Percentiles rank a stretch among this genome's conserved stretches.
phyloP scores from a whole-genome alignment of 2,888 invertebrate species.

The Phaonia tiefii region DNA sequence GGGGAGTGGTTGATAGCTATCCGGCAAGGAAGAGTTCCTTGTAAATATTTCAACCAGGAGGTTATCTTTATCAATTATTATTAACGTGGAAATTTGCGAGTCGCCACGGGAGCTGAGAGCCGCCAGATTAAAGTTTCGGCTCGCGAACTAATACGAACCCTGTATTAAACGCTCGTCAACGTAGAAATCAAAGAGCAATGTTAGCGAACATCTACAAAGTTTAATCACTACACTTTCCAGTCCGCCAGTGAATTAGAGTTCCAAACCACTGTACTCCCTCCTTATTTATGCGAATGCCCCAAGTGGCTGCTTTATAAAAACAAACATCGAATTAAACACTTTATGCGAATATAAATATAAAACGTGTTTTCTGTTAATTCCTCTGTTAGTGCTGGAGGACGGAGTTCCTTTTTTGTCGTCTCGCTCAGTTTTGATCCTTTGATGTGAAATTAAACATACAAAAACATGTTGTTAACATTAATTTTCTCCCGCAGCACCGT shows the following conservation, averaged over 20 bases:
- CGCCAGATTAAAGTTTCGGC: too few relatives aligned
- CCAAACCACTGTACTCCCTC: background rate
- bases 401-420: background rate
- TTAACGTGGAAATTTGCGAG: too few relatives aligned
- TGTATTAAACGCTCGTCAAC: too few relatives aligned
- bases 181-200: too few relatives aligned
- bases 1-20: too few relatives aligned
- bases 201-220: too few relatives aligned
- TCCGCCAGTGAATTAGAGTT: too few relatives aligned
- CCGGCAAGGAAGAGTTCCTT: too few relatives aligned
- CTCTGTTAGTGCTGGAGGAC: background rate
- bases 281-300: background rate
- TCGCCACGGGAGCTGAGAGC: too few relatives aligned
- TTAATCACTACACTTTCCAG: background rate
- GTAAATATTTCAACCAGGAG: too few relatives aligned
- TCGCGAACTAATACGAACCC: too few relatives aligned
- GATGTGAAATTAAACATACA: conserved; percentile 70
- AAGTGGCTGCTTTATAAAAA: conserved; percentile 29
- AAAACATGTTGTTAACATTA: conserved; percentile 79
- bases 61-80: too few relatives aligned
- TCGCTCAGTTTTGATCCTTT: conserved; percentile 64
- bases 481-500: conserved; percentile 74
- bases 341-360: conserved; percentile 15
- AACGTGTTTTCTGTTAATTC: conserved; percentile 10
- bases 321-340: conserved; percentile 46